A percentile compares a stretch with the other conserved stretches of the same genome.
phyloP scores from a whole-genome alignment of 1,140 invertebrate genomes.

The Drosophila mauritiana region DNA sequence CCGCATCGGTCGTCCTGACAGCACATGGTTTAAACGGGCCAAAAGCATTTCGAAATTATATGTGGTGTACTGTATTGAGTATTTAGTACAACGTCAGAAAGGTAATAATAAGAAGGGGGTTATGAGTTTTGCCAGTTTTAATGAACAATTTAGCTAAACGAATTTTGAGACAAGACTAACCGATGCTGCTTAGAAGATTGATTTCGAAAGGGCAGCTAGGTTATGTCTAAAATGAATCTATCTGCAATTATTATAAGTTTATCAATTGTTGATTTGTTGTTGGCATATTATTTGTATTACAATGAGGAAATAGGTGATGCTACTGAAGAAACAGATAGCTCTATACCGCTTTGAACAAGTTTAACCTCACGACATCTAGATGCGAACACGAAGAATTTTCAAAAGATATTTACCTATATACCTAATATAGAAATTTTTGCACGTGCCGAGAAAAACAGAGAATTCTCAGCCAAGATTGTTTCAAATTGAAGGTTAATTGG shows the following conservation, averaged over 20 bases:
- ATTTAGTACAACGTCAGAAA: not conserved
- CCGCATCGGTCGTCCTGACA: conserved; percentile 35
- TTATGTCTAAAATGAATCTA: not conserved
- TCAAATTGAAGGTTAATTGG: conserved; percentile 61
- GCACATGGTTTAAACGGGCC: conserved; percentile 39
- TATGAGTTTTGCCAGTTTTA: not conserved
- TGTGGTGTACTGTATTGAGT: not conserved
- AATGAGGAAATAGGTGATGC: not conserved
- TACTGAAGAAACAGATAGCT: not conserved
- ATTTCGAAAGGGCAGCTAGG: not conserved
- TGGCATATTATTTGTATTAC: not conserved
- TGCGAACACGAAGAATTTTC: conserved; percentile 3
- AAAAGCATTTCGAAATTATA: conserved; percentile 43
- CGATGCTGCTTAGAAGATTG: not conserved
- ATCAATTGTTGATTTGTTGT: too few relatives aligned
- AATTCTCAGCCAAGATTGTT: conserved; percentile 20
- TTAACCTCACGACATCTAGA: conserved; percentile 3
- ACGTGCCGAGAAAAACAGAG: conserved; percentile 17
- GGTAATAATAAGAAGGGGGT: not conserved
- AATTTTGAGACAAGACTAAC: conserved; percentile 20
- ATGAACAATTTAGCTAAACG: conserved; percentile 2
- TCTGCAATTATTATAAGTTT: not conserved
- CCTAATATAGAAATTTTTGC: conserved; percentile 19
- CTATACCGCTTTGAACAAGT: not conserved
- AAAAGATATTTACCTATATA: conserved; percentile 13